phyloP scores from a whole-genome alignment of 1,140 invertebrate species.

The Heliconius hewitsoni region DNA sequence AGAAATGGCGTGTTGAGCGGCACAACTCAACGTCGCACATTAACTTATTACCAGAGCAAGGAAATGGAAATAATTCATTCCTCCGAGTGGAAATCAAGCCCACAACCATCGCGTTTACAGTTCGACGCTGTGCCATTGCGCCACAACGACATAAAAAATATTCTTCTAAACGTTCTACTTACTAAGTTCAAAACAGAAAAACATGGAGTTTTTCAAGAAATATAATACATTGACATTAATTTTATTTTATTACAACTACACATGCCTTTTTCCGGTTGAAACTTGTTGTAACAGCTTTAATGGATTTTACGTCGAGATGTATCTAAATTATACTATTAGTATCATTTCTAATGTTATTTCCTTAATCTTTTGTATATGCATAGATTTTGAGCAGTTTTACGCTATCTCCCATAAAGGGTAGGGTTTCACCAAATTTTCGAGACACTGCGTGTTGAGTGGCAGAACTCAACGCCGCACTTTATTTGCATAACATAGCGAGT shows the following conservation, averaged over 20 bases:
- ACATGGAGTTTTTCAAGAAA: neutral
- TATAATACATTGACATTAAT: neutral
- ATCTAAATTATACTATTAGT: neutral
- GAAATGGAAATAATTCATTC: too few species aligned
- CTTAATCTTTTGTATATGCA: neutral
- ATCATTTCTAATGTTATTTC: conserved; percentile 1
- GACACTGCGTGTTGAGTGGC: too few species aligned
- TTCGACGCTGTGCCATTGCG: too few species aligned
- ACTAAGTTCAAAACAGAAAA: neutral
- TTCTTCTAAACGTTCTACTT: neutral
- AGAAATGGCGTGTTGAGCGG: too few species aligned
- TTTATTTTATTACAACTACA: neutral
- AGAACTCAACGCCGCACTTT: too few species aligned
- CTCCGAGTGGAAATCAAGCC: too few species aligned
- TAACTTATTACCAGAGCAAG: too few species aligned
- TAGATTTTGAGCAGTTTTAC: neutral
- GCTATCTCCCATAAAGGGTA: too few species aligned
- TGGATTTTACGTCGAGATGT: neutral
- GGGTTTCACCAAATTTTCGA: too few species aligned
- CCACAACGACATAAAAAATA: neutral
- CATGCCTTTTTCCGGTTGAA: neutral
- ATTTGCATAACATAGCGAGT: too few species aligned
- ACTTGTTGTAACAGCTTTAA: neutral
- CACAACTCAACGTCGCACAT: too few species aligned
- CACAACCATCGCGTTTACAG: too few species aligned